Percentiles rank a stretch among this genome's conserved stretches.
phyloP scores from a whole-genome alignment of 2,797 vertebrate genomes.

The Acridotheres tristis region DNA sequence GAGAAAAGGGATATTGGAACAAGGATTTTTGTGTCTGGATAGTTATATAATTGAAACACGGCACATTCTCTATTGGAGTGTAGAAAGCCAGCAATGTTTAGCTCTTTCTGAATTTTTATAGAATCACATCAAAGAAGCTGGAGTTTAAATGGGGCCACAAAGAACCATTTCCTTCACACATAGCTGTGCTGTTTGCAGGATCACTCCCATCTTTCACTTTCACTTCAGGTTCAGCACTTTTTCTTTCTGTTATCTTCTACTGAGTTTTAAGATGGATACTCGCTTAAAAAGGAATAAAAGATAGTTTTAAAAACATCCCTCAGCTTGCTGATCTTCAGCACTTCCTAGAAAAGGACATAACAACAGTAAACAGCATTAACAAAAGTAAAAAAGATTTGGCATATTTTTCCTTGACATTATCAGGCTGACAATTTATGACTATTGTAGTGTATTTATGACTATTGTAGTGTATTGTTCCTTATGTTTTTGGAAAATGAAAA shows the following conservation, averaged over 20 bases:
- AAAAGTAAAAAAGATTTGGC: neutral
- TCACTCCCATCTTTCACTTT: neutral
- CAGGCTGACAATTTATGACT: neutral
- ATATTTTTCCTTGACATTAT: neutral
- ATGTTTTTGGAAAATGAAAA: neutral
- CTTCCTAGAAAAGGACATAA: neutral
- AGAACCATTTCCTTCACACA: neutral
- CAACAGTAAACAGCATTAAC: neutral
- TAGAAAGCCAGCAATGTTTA: neutral
- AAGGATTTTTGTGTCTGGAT: neutral
- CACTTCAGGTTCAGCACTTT: neutral
- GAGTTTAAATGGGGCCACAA: neutral
- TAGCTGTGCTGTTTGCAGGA: neutral
- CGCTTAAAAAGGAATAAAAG: neutral
- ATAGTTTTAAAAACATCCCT: neutral
- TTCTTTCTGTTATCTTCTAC: neutral
- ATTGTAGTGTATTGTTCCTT: neutral
- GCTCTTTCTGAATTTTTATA: neutral
- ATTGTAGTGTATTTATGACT: neutral
- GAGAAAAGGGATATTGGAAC: neutral
- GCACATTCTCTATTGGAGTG: neutral
- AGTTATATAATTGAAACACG: neutral
- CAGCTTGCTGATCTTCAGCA: neutral
- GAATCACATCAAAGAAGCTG: neutral
- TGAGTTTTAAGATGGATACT: neutral